These are phyloP conservation scores for Agrypnia vestita DNA, from an alignment of 1,140 invertebrate genomes.

Conservation along the genomic window DNA sequence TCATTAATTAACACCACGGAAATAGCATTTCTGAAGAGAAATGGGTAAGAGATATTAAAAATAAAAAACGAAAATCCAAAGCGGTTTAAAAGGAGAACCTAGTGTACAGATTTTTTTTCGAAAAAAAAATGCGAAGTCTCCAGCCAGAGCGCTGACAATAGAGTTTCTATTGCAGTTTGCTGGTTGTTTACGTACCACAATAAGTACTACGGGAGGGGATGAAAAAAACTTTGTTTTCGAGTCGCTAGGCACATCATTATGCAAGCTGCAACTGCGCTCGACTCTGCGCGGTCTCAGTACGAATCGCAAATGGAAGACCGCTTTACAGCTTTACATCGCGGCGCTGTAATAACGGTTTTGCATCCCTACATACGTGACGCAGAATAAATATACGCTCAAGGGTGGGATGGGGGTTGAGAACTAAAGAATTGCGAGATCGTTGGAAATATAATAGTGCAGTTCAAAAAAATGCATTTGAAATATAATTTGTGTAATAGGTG, in stretches of 20 bases:
- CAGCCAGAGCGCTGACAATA: conserved; percentile 17
- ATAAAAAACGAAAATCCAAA: conserved; percentile 17
- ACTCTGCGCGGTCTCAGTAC: background rate
- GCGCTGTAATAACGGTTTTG: background rate
- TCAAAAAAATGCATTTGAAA: too few relatives aligned
- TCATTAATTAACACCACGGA: too few relatives aligned
- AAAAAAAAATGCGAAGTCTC: background rate
- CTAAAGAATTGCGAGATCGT: too few relatives aligned
- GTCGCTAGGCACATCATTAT: conserved; percentile 20
- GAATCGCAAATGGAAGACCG: background rate
- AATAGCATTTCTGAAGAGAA: background rate
- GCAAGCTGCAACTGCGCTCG: background rate
- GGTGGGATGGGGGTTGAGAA: too few relatives aligned
- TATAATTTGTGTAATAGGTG: too few relatives aligned
- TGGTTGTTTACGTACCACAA: background rate
- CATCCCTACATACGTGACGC: background rate
- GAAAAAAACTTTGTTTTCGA: conserved; percentile 14
- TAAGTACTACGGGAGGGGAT: background rate
- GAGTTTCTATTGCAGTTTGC: background rate
- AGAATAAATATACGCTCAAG: too few relatives aligned
- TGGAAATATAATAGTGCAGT: too few relatives aligned
- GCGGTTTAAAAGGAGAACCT: conserved; percentile 1
- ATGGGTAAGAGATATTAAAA: background rate
- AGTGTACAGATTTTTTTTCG: conserved; percentile 7
- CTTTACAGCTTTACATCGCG: background rate